Conservation (phyloP, 2,888 invertebrate genomes). For the Cistogaster globosa region DNA sequence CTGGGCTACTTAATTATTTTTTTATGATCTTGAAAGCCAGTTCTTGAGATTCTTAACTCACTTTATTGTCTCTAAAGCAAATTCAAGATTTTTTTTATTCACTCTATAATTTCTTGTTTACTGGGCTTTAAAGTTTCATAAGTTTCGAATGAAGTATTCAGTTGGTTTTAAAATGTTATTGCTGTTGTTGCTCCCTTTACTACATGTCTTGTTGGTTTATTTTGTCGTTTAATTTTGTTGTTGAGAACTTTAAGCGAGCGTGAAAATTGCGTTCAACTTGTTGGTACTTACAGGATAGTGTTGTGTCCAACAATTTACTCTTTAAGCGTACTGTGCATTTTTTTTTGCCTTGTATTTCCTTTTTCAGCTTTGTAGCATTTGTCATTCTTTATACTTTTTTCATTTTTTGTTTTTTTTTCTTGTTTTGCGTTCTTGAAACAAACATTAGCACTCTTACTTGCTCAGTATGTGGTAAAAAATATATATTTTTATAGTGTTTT, state of each 20-base stretch:
- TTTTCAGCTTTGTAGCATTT: conserved; percentile 15
- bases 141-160: conserved; percentile 53
- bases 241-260: conserved; percentile 74
- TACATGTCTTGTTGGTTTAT: conserved; percentile 2
- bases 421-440: background rate
- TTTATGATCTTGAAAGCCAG: no score
- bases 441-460: conserved; percentile 34
- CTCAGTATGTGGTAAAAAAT: conserved; percentile 59
- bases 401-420: conserved; percentile 22
- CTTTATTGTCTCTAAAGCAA: background rate
- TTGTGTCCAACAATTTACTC: conserved; percentile 47
- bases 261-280: conserved; percentile 77
- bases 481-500: conserved; percentile 62
- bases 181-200: background rate
- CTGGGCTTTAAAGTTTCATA: conserved; percentile 77
- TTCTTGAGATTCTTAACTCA: background rate
- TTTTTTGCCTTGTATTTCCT: conserved; percentile 9
- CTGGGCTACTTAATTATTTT: no score
- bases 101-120: conserved; percentile 79
- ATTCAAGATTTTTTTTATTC: conserved; percentile 49
- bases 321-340: conserved; percentile 60
- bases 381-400: background rate
- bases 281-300: conserved; percentile 38
- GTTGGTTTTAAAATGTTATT: conserved; percentile 9
- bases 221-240: background rate